Evolutionary conservation across 2,797 vertebrate genomes (phyloP), one percentile per base, ranked within the genome.

Genomic region (Orestias chungarensis): DNA sequence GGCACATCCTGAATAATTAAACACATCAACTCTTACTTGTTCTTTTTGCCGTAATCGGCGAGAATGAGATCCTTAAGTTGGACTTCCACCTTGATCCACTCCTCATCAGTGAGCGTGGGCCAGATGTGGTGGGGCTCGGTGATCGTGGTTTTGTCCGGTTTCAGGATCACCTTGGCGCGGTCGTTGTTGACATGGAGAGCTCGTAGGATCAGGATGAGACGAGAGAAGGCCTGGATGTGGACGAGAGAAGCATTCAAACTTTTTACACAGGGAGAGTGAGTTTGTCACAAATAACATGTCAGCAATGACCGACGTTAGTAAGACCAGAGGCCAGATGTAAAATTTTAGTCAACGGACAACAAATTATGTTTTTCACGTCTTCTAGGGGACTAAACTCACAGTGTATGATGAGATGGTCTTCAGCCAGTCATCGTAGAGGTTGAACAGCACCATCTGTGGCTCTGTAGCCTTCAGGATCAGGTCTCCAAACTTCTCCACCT

Each of bases 391-490:
- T 23, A 40, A 62, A 91, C 95, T 94, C 86, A 99, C 98, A 59
- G 98, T 99, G 90, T 99, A 99, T 33, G 98, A 99, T 10, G 98
- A 99, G 87, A 99, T 99, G 54, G 98, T 99, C 95, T 99, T 99
- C 74, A 99, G 95, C 98, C 98, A 99, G 92, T 99, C 98, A 4
- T 99, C 98, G 0, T 99, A 99, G 29, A 99, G 95, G 82, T 99
- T 99, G 93, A 99, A 99, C 47, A 99, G 95, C 76, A 99, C 98
- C 98, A 99, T 99, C 93, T 99, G 98, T 42, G 98, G 98, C 79
- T 99, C 98, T 0, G 98, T 99, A 2, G 98, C 98, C 92, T 99
- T 99, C 80, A 99, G 92, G 85, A 99, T 99, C 71, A 99, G 94
- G 82, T 99, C 98, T 70, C 98, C 98, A 88, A 99, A 99, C 93